phyloP scores from a whole-genome alignment of 2,113 vertebrate species.

The Nestor notabilis region DNA sequence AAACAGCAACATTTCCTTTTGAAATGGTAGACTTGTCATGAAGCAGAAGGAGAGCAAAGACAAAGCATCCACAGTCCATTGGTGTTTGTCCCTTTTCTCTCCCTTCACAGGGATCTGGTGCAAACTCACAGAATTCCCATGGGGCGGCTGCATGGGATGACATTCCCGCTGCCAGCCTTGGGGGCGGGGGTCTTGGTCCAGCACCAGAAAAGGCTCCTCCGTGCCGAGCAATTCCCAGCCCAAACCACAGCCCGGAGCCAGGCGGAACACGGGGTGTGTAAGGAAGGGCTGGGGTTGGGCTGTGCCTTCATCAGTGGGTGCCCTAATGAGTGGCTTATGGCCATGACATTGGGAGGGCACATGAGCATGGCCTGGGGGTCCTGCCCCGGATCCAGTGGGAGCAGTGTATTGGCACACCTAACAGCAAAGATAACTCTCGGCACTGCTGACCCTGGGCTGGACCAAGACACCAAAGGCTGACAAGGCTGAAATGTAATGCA shows the following conservation, averaged over 20 bases:
- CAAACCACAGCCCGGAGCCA: background rate
- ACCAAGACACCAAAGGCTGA: background rate
- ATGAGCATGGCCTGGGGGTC: rapidly evolving
- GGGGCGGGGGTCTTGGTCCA: background rate
- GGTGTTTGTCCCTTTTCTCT: background rate
- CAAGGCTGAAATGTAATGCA: background rate
- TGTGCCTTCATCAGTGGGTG: background rate
- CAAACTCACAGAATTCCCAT: background rate
- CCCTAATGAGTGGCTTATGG: rapidly evolving
- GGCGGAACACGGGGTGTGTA: rapidly evolving
- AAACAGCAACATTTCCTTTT: background rate
- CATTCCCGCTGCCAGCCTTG: rapidly evolving
- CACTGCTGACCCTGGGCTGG: background rate
- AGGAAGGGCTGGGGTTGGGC: background rate
- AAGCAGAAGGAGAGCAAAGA: background rate
- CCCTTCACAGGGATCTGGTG: background rate
- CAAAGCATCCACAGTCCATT: background rate
- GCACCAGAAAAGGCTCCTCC: background rate
- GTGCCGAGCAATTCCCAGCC: background rate
- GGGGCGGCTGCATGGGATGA: rapidly evolving
- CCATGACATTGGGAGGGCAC: rapidly evolving
- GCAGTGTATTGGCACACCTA: background rate
- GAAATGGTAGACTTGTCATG: background rate
- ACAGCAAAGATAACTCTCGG: too few species aligned
- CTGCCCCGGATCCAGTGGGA: background rate